A percentile compares a stretch with the other conserved stretches of the same genome.
phyloP scores from a whole-genome alignment of 1,140 invertebrate genomes.

The Drosophila kikkawai region DNA sequence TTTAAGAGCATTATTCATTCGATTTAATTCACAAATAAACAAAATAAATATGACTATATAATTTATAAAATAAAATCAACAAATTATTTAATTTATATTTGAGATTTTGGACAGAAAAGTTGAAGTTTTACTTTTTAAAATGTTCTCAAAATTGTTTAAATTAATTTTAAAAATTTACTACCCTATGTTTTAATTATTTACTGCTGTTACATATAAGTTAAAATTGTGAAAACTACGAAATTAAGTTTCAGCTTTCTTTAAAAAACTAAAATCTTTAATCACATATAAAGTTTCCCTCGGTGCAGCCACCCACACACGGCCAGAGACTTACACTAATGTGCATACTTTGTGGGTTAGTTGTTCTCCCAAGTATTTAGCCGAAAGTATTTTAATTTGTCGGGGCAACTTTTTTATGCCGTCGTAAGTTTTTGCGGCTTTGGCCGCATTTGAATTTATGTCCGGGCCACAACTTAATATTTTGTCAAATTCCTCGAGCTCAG shows the following conservation, averaged over 20 bases:
- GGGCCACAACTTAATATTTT: constrained; percentile 40
- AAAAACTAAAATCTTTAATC: background rate
- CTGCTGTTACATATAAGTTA: background rate
- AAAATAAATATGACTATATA: background rate
- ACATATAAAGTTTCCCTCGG: background rate
- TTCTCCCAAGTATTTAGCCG: constrained; percentile 52
- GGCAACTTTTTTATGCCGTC: constrained; percentile 51
- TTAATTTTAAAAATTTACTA: fast-evolving
- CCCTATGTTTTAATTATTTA: background rate
- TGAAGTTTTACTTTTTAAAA: background rate
- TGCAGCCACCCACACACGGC: constrained; percentile 1
- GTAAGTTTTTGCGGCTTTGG: constrained; percentile 54
- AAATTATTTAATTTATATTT: background rate
- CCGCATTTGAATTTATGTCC: constrained; percentile 50
- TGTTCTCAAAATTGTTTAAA: background rate
- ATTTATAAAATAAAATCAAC: background rate
- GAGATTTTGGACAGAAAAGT: too few species aligned
- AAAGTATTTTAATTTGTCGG: constrained; percentile 68
- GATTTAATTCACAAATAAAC: fast-evolving
- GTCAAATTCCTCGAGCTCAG: constrained; percentile 32
- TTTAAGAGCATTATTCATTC: background rate
- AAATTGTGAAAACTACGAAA: background rate
- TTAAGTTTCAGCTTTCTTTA: background rate
- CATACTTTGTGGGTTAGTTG: constrained; percentile 71
- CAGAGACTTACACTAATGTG: constrained; percentile 57